Evolutionary conservation across 1,140 invertebrate species (phyloP), one percentile per base, ranked within the genome.

Genomic region (Dolichoris vasculosae): DNA sequence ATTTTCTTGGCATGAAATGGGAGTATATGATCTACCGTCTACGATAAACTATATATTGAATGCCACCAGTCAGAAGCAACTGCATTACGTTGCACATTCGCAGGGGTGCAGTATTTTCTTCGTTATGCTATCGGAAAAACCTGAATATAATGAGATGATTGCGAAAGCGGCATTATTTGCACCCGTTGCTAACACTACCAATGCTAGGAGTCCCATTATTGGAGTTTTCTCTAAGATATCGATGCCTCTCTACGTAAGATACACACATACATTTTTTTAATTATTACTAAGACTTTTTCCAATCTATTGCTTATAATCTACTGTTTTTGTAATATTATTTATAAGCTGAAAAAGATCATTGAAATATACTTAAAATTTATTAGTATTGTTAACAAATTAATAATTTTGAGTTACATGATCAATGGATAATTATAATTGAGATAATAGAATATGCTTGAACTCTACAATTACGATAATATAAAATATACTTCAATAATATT

Each of bases 1-100:
- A 64, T 95, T 95, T 86, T 92, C 93, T 30, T 96, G 93, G 91
- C 95, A 96, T 88, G 95, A 96, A 89, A 95, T 96, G 94, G 95
- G 95, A 4, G 85, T 92, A 32, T 94, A 94, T 86, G 96, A 96
- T 90, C 86, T 96, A 9, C 94, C 95, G 15, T 94, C 95, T 2
- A 94, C 94, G 83, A 94, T 96, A 43, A 94, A 96, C 88, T 94
- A 94, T 87, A 93, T 95, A 23, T 86, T 96, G 30, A 89, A 92
- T 15, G 85, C 85, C 13, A 96, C 95, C 0, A 90, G 90, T 0
- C 89, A 93, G 40, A 79, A 90, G 13, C 90, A 94, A 83, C 77
- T 96, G 0, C 91, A 90, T 86, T 96, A 95, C 88, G 73, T 94
- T 0, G 94, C 91, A 2, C 95, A 96, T 90, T 96, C 95, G 2